Base-by-base conservation (phyloP, 2,113 vertebrate genomes). In the Phrynosoma platyrhinos region DNA sequence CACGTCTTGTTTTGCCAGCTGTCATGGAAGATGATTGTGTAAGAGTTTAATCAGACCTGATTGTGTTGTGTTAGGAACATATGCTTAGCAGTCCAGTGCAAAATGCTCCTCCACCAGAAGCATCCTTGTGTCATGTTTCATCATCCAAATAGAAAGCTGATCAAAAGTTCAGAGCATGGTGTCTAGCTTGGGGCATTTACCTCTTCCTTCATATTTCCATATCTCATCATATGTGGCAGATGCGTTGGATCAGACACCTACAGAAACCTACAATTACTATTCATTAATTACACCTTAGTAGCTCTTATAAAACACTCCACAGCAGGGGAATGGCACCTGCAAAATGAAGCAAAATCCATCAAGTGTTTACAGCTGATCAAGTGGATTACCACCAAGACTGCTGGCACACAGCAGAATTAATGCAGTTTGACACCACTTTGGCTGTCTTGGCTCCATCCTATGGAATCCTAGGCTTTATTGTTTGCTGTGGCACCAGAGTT, bases 371-470 rank as follows among this genome's bases (percentile, higher is more conserved):
- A 76, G 21, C 1, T 82, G 13, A 90, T 92, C 66, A 25, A 64
- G 42, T 62, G n/a, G 90, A 75, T 21, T 83, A 89, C 90, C 92
- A 91, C 75, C 69, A 93, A 32, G 13, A 2, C 76, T 1, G 47
- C 42, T 52, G 13, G 64, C 64, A 66, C 10, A 66, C 16, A 5
- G 23, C 16, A 66, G 64, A 66, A 66, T 47, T 3, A 47, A 47
- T 47, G 42, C 42, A 47, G 4, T 47, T 47, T 47, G 42, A 47
- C 42, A 47, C 42, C 42, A 47, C 42, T 47, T 47, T 47, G 6
- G 6, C 6, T 47, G 42, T 47, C 42, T 47, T 47, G 6, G 42
- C 42, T 6, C 42, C 42, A 47, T 47, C 42, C 42, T 47, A 47
- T 47, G 42, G 42, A 47, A 47, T 47, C 42, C 42, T 47, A 47